Base-by-base conservation (phyloP, 2,113 vertebrate genomes). In the Chaetura pelagica region DNA sequence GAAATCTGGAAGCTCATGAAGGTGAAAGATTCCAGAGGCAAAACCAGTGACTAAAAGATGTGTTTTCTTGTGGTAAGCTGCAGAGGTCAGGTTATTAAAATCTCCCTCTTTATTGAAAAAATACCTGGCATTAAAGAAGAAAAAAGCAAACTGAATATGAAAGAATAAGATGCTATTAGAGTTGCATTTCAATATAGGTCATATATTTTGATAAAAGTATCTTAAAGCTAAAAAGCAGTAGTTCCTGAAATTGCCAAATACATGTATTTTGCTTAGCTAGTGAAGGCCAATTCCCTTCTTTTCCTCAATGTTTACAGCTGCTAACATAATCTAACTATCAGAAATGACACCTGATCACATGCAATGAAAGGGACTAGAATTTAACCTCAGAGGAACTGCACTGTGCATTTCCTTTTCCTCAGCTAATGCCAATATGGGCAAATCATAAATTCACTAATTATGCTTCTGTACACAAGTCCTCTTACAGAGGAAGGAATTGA, bases 61-160 rank as follows among this genome's bases (percentile, higher is more conserved):
- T 1, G 97, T 98, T 46, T 97, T 98, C 94, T 99, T 99, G 97
- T 99, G 99, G 89, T 97, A 99, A 2, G 99, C 98, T 1, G 98
- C 98, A 2, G 99, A 97, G 0, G 99, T 99, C 92, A 99, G 89
- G 38, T 97, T 98, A 91, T 99, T 99, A 90, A 99, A 99, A 67
- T 99, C 99, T 2, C 99, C 98, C 74, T 99, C 99, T 75, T 99
- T 99, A 92, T 99, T 99, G 95, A 99, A 99, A 94, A 99, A 99
- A 94, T 99, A 97, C 92, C 99, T 99, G 71, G 15, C 32, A 86
- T 11, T 29, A 89, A 93, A 86, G 62, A 90, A 84, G 30, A 38
- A 24, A 81, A 34, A 34, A 52, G 4, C 3, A 67, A 68, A 4
- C 1, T 29, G 15, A 48, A 51, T 13, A 17, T 3, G 3, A 59